phyloP scores from a whole-genome alignment of 2,797 vertebrate species.

The Melanogrammus aeglefinus region DNA sequence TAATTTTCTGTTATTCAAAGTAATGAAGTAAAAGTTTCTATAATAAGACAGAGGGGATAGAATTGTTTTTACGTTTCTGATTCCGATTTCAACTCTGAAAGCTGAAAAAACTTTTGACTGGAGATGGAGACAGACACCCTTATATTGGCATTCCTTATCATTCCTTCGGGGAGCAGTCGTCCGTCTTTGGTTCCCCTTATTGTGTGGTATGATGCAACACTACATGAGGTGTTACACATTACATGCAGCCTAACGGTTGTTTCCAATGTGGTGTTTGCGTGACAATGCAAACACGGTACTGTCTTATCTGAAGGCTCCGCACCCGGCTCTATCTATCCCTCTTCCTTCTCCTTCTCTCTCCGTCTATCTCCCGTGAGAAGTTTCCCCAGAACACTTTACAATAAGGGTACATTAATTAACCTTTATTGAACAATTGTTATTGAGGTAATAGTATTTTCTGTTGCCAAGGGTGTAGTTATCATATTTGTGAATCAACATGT shows the following conservation, averaged over 20 bases:
- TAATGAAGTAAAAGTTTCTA: not conserved
- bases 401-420: too few species aligned
- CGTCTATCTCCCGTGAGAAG: not conserved
- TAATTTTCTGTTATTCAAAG: not conserved
- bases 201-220: too few species aligned
- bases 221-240: too few species aligned
- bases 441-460: too few species aligned
- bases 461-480: too few species aligned
- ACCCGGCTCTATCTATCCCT: not conserved
- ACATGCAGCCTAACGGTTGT: too few species aligned
- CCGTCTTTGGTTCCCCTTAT: too few species aligned
- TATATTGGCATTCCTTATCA: not conserved
- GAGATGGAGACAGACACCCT: not conserved
- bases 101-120: not conserved
- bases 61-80: not conserved
- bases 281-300: not conserved
- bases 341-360: not conserved
- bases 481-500: too few species aligned
- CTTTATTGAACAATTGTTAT: too few species aligned
- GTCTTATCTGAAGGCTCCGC: not conserved
- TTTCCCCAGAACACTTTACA: not conserved
- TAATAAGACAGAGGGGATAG: too few species aligned
- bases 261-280: not conserved
- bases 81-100: not conserved
- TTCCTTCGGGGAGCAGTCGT: not conserved